Conservation (phyloP, 2,888 invertebrate genomes). For the Panzeria rudis region DNA sequence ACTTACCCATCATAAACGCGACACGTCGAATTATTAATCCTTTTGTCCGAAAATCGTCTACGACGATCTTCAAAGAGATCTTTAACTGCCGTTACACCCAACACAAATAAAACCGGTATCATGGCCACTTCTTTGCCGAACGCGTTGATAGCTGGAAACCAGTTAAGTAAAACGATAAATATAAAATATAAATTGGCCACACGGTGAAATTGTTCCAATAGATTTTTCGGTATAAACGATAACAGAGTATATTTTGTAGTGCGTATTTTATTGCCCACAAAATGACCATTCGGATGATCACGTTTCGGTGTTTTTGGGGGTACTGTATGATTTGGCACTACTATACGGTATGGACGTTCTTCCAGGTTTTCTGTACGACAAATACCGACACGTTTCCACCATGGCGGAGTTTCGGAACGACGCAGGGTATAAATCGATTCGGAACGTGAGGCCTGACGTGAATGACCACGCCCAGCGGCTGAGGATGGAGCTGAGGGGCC, state of each 20-base stretch:
- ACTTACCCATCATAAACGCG: slow-evolving; percentile 95
- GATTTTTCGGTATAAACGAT: slow-evolving; percentile 97
- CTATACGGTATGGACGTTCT: slow-evolving; percentile 88
- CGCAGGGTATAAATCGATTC: slow-evolving; percentile 95
- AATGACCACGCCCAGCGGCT: slow-evolving; percentile 87
- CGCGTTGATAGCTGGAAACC: slow-evolving; percentile 97
- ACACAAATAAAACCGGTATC: slow-evolving; percentile 96
- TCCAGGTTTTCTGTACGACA: slow-evolving; percentile 87
- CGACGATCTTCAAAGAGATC: slow-evolving; percentile 97
- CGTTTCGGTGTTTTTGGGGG: slow-evolving; percentile 91
- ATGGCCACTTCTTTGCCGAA: slow-evolving; percentile 98
- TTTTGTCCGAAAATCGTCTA: slow-evolving; percentile 94
- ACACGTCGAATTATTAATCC: slow-evolving; percentile 96
- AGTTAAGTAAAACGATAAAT: slow-evolving; percentile 97
- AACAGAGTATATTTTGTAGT: slow-evolving; percentile 97
- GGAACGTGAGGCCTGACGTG: slow-evolving; percentile 94
- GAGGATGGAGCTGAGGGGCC: slow-evolving; percentile 83
- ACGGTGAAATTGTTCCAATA: slow-evolving; percentile 98
- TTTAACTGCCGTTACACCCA: slow-evolving; percentile 96
- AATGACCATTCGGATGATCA: slow-evolving; percentile 92
- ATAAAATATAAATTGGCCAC: slow-evolving; percentile 99
- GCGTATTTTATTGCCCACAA: slow-evolving; percentile 93
- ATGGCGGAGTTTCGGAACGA: slow-evolving; percentile 88
- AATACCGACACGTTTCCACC: slow-evolving; percentile 88
- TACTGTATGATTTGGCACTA: slow-evolving; percentile 94